Conservation (phyloP, 2,888 invertebrate species). For the Achlya flavicornis region DNA sequence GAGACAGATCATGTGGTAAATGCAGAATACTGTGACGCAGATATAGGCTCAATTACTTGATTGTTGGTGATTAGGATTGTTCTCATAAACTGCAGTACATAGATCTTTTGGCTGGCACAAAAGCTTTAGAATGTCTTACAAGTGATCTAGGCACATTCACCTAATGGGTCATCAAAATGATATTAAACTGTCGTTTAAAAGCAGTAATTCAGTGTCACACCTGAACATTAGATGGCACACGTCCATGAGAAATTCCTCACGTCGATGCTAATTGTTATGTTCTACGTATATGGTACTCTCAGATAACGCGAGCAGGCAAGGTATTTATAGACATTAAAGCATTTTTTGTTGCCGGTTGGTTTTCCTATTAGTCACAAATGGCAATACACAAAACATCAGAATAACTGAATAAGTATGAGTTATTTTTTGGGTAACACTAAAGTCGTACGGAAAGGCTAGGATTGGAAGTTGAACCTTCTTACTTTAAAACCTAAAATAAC, state of each 20-base stretch:
- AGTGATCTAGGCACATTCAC: background rate
- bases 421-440: no score
- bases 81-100: no score
- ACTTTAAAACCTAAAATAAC: no score
- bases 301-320: background rate
- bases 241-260: constrained; percentile 39
- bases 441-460: no score
- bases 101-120: background rate
- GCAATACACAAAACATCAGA: no score
- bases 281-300: constrained; percentile 23
- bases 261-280: constrained; percentile 34
- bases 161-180: constrained; percentile 3
- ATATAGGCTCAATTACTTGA: no score
- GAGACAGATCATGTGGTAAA: no score
- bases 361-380: constrained; percentile 1
- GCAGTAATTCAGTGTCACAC: background rate
- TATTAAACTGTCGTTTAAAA: constrained; percentile 7
- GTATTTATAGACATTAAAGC: constrained; percentile 1
- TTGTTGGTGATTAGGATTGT: no score
- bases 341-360: background rate
- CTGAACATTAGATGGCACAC: background rate
- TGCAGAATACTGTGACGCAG: no score
- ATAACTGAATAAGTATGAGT: no score
- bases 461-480: no score
- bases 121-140: background rate